Percentiles rank a stretch among this genome's conserved stretches.
phyloP scores from a whole-genome alignment of 92 coral and sea anemone genomes.

The Phymanthus crucifer region DNA sequence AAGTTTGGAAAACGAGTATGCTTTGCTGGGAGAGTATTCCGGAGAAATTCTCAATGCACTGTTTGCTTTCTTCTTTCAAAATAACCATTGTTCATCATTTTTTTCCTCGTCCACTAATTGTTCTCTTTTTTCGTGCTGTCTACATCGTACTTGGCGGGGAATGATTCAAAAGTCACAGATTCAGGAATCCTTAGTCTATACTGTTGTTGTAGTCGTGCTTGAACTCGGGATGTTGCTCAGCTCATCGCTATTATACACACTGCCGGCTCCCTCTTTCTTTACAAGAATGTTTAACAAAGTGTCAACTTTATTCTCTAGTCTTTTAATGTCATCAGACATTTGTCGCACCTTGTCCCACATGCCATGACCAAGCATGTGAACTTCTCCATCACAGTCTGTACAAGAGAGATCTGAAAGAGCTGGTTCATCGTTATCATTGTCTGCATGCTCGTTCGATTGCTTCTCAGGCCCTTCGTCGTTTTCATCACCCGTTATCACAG shows the following conservation, averaged over 20 bases:
- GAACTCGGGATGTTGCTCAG: neutral
- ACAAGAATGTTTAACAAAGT: conserved; percentile 58
- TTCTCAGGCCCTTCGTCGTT: conserved; percentile 21
- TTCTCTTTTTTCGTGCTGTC: neutral
- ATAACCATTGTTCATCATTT: neutral
- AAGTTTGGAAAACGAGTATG: too few species aligned
- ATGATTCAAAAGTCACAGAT: too few species aligned
- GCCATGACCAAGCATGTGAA: neutral
- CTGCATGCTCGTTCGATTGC: conserved; percentile 17
- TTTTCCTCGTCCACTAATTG: neutral
- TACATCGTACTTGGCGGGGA: neutral
- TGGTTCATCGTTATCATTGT: conserved; percentile 56
- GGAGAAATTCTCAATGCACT: too few species aligned
- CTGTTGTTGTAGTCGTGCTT: neutral
- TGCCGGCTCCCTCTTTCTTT: neutral
- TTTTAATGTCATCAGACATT: conserved; percentile 61
- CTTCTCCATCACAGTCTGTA: conserved; percentile 40
- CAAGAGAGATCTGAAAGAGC: conserved; percentile 38
- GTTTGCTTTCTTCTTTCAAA: neutral
- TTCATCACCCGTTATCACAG: neutral
- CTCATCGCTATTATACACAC: neutral
- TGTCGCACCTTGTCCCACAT: conserved; percentile 72
- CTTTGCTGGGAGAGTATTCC: too few species aligned
- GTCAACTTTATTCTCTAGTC: conserved; percentile 79
- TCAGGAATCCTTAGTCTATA: neutral